Evolutionary conservation across 2,113 vertebrate species (phyloP).

Genomic region (Thunnus maccoyii): DNA sequence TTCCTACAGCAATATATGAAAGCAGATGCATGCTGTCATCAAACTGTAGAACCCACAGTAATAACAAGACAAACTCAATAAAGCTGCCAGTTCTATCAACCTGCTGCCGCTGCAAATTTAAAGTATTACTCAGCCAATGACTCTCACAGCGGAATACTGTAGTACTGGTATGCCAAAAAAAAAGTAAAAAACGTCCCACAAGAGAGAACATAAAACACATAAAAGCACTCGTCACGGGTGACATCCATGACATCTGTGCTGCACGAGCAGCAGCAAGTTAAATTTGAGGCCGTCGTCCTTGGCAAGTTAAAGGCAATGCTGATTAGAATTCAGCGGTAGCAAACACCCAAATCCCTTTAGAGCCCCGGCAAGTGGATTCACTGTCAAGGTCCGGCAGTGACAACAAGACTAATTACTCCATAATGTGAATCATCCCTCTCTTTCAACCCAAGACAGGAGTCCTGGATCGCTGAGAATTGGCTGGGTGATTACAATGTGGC

Average conservation of each 20-base stretch:
- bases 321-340: constrained; percentile 73
- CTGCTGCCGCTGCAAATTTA: neutral
- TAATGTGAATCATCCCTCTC: constrained; percentile 80
- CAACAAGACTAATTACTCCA: constrained; percentile 83
- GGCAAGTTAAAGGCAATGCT: constrained; percentile 46
- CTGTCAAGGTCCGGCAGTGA: constrained; percentile 79
- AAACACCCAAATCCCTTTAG: constrained; percentile 72
- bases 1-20: constrained; percentile 20
- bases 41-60: constrained; percentile 11
- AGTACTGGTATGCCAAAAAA: neutral
- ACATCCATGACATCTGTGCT: constrained; percentile 17
- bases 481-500: constrained; percentile 70
- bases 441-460: constrained; percentile 71
- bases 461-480: constrained; percentile 56
- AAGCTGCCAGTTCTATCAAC: constrained; percentile 16
- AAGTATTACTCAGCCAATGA: neutral
- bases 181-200: neutral
- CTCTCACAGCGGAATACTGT: neutral
- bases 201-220: neutral
- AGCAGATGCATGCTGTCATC: constrained; percentile 48
- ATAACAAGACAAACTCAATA: constrained; percentile 28
- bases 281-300: constrained; percentile 53
- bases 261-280: constrained; percentile 30
- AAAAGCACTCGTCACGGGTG: neutral
- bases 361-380: constrained; percentile 71